Percentiles rank a stretch among this genome's conserved stretches.
phyloP scores from a whole-genome alignment of 2,113 vertebrate genomes.

The Psephotus haematonotus region DNA sequence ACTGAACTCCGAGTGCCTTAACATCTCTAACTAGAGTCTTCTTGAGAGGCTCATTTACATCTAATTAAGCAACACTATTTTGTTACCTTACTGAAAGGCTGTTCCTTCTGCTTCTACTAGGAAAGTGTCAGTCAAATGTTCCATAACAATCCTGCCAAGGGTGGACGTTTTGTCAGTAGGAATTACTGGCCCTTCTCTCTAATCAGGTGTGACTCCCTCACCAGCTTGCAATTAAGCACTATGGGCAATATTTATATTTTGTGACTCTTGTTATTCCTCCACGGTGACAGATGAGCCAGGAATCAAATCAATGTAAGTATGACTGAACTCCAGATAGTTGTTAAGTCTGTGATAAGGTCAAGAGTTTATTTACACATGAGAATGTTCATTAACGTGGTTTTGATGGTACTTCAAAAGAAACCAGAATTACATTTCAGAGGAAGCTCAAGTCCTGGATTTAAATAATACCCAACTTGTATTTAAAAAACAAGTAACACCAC shows the following conservation, averaged over 20 bases:
- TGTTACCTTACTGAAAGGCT: not conserved
- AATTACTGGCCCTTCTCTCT: not conserved
- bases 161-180: not conserved
- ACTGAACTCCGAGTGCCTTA: not conserved
- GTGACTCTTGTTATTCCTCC: not conserved
- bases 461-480: not conserved
- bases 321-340: not conserved
- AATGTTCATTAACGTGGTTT: slow-evolving; percentile 9
- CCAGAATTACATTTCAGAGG: not conserved
- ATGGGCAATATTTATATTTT: not conserved
- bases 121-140: not conserved
- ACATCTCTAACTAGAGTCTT: not conserved
- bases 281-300: not conserved
- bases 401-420: slow-evolving; percentile 10
- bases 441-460: slow-evolving; percentile 4
- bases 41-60: slow-evolving; percentile 28
- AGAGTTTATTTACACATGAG: slow-evolving; percentile 30
- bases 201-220: not conserved
- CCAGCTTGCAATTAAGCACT: not conserved
- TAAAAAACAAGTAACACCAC: not conserved
- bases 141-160: not conserved
- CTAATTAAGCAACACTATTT: slow-evolving; percentile 22
- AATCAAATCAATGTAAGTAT: not conserved
- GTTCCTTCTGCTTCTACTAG: not conserved
- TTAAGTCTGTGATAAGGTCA: slow-evolving; percentile 17